Evolutionary conservation across 2,797 vertebrate genomes (phyloP).

Genomic region (Eremophila alpestris): DNA sequence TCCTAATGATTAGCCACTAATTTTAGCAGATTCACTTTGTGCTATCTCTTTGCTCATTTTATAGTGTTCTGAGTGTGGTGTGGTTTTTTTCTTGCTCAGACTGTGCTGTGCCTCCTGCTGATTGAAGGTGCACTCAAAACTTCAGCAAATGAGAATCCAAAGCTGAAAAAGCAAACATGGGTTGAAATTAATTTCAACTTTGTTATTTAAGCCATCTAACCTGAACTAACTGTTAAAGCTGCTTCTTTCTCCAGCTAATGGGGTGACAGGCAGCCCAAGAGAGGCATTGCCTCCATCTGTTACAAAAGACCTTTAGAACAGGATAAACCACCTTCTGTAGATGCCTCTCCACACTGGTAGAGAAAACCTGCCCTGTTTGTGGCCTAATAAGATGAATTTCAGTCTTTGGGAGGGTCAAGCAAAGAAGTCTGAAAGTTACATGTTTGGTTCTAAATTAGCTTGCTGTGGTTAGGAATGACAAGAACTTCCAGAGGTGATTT

Average conservation of each 20-base stretch:
- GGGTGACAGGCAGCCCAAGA: background rate
- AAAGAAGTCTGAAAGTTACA: background rate
- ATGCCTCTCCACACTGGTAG: background rate
- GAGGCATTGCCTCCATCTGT: background rate
- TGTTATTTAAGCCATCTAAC: background rate
- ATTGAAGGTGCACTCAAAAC: background rate
- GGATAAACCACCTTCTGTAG: background rate
- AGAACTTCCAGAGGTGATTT: background rate
- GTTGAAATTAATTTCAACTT: background rate
- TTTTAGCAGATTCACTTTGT: background rate
- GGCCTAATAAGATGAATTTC: background rate
- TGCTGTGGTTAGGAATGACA: background rate
- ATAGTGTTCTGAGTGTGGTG: background rate
- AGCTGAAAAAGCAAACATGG: background rate
- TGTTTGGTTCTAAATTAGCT: background rate
- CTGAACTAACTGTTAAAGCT: background rate
- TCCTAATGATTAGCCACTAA: background rate
- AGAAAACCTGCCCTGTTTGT: background rate
- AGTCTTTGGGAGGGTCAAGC: background rate
- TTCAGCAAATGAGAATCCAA: background rate
- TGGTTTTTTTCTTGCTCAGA: background rate
- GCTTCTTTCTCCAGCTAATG: background rate
- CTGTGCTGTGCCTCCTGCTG: background rate
- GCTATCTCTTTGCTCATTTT: background rate
- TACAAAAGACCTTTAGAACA: background rate